Evolutionary conservation across 2,797 vertebrate genomes (phyloP), one percentile per base, ranked within the genome.

Genomic region (Falco cherrug): DNA sequence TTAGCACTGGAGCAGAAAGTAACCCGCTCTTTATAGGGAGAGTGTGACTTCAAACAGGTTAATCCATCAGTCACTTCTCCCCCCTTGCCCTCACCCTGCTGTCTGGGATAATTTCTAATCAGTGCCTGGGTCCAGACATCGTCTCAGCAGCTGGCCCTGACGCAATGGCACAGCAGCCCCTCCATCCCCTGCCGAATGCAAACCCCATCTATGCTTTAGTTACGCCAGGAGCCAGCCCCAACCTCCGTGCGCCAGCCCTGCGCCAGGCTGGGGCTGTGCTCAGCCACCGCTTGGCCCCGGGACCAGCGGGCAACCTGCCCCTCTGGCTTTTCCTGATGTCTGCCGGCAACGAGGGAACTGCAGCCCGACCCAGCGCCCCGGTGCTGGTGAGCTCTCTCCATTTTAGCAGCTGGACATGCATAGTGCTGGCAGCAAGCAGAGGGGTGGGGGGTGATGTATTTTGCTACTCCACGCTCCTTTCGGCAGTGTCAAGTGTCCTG

Each of bases 51-150:
- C 10, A 92, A 95, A 92, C 0, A n/a, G 86, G 90, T 90, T 96
- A 93, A 96, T 95, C 91, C 89, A 91, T 94, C 96, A 89, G 61
- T 95, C 81, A 10, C 50, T 86, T 69, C 82, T 71, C 82, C 73
- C 87, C 47, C 68, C 75, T 81, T 84, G 70, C 94, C 57, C 69
- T 96, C 24, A 1, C 74, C 43, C 64, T 73, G 87, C 63, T 0
- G 16, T 92, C 93, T 95, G 96, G 87, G 90, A 95, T 28, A 84
- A 63, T 35, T 92, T 81, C 93, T 93, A 89, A 95, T 94, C 86
- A 63, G 74, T 74, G 93, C 54, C 84, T 94, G 86, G 68, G 86
- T 75, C 89, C 97, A 97, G 97, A 93, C 89, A 50, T 48, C 2
- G 1, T 85, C 86, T 87, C 75, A 92, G 90, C 94, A 93, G 87